These are phyloP conservation scores for Yponomeuta sedellus DNA, from an alignment of 2,888 invertebrate species.

Conservation along the genomic window DNA sequence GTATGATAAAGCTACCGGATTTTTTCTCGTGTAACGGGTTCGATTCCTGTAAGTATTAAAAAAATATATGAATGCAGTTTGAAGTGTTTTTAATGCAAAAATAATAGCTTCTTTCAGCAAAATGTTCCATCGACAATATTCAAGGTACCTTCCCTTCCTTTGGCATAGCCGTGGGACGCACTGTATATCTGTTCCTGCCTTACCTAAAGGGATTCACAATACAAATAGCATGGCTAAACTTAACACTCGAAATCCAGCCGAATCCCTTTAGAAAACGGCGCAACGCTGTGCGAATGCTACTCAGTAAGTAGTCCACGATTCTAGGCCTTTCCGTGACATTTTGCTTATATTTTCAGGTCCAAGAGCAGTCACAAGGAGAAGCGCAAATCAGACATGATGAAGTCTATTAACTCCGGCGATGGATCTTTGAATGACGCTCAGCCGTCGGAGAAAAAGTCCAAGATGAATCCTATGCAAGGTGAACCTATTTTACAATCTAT, in stretches of 20 bases:
- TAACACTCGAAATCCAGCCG: not conserved
- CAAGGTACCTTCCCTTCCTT: too few relatives aligned
- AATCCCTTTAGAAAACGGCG: not conserved
- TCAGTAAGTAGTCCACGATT: not conserved
- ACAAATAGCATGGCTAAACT: not conserved
- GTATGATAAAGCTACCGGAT: too few relatives aligned
- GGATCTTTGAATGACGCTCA: slow-evolving; percentile 55
- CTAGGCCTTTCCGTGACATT: slow-evolving; percentile 11
- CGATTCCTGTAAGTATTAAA: too few relatives aligned
- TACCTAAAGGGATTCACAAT: not conserved
- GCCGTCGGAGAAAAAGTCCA: slow-evolving; percentile 63
- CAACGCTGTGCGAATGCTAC: slow-evolving; percentile 1
- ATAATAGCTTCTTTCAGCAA: too few relatives aligned
- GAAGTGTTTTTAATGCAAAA: too few relatives aligned
- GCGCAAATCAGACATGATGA: slow-evolving; percentile 79
- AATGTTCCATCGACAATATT: too few relatives aligned
- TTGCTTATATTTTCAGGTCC: slow-evolving; percentile 59
- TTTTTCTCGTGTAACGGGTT: too few relatives aligned
- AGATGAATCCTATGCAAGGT: slow-evolving; percentile 69
- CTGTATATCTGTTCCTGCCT: not conserved
- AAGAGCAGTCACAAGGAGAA: slow-evolving; percentile 81
- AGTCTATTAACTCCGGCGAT: slow-evolving; percentile 55
- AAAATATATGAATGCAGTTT: too few relatives aligned
- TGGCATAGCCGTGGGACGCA: too few relatives aligned
- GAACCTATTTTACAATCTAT: slow-evolving; percentile 22